Evolutionary conservation across 2,113 vertebrate genomes (phyloP), one percentile per base, ranked within the genome.

Genomic region (Stegostoma tigrinum): DNA sequence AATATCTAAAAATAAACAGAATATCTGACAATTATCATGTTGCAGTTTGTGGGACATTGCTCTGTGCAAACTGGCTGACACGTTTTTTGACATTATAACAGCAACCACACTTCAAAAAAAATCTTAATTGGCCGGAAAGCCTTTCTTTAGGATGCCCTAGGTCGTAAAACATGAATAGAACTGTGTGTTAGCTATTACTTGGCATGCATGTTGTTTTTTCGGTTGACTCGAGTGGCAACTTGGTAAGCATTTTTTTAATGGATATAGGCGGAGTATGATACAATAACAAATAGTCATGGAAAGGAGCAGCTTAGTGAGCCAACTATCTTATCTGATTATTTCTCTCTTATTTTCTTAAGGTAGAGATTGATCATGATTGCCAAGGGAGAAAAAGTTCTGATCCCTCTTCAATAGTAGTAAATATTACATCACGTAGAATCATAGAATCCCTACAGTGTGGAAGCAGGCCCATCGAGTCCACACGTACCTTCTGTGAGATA

Each of bases 21-120:
- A n/a, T 91, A 91, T 91, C 89, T 64, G 55, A n/a, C 34, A 30
- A 91, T 91, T 64, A 91, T 34, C 89, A 90, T 30, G 19, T 90
- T 61, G 87, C 48, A 17, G 87, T 90, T 55, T 90, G 87, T 61
- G 87, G 52, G 87, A 14, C 23, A 12, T 17, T 61, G 24, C 14
- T 61, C 52, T 61, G 87, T 61, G 52, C 30, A 66, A 91, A 91
- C n/a, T n/a, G 89, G 30, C 89, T 91, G 55, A 5, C 61, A n/a
- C 34, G n/a, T 17, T 91, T 91, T 66, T 12, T 55, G 21, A 38
- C 30, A 91, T 66, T 66, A 61, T 34, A 55, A 48, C 45, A 52
- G 23, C 14, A 5, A 91, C 17, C 17, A n/a, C 30, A 91, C 89
- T 34, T n/a, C 34, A 38, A 64, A 83, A 83, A 93, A 66, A 17